A percentile compares a stretch with the other conserved stretches of the same genome.
phyloP scores from a whole-genome alignment of 2,113 vertebrate species.

The Oriolus oriolus region DNA sequence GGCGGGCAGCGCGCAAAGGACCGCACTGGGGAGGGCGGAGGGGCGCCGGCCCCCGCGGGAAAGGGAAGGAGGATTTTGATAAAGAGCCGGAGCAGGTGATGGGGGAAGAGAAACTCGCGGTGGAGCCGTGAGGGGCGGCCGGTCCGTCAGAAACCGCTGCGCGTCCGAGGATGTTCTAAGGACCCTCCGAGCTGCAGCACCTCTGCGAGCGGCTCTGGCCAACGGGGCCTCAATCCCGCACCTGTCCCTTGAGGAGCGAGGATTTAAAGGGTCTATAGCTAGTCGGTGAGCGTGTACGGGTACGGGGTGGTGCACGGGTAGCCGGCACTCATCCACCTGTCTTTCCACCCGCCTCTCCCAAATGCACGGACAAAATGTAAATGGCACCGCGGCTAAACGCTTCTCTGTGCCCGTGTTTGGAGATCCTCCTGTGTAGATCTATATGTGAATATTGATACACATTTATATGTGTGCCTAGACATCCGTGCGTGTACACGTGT shows the following conservation, averaged over 20 bases:
- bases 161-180: not conserved
- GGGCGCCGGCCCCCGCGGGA: not conserved
- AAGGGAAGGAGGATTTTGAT: not conserved
- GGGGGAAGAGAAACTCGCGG: not conserved
- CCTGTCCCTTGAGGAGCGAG: not conserved
- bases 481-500: rapidly evolving
- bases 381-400: not conserved
- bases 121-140: not conserved
- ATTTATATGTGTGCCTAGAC: rapidly evolving
- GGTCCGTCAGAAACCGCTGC: not conserved
- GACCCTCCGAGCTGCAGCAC: not conserved
- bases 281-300: not conserved
- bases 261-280: not conserved
- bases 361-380: not conserved
- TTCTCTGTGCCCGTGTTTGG: not conserved
- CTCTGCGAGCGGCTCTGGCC: not conserved
- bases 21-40: rapidly evolving
- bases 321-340: not conserved
- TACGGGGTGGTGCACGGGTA: no score
- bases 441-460: rapidly evolving
- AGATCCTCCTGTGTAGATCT: no score
- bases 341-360: not conserved
- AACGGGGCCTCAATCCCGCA: not conserved
- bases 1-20: not conserved
- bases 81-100: not conserved